These are phyloP conservation scores for Acanthacorydalis orientalis DNA, from an alignment of 2,888 invertebrate species.

Conservation along the genomic window DNA sequence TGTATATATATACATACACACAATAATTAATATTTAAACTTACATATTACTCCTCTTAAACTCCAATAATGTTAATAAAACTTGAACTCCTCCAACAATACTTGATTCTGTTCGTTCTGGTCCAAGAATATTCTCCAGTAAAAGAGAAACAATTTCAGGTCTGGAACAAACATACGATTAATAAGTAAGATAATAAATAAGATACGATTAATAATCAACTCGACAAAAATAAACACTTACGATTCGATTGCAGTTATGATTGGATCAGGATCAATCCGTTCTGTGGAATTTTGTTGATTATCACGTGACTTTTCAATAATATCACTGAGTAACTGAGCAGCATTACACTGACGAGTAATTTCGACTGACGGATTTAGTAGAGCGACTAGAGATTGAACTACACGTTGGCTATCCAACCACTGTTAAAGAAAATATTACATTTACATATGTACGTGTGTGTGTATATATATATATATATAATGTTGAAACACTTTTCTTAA, in stretches of 20 bases:
- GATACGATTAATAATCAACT: not conserved
- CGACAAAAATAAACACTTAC: slow-evolving; percentile 29
- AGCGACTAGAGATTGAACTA: slow-evolving; percentile 63
- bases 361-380: slow-evolving; percentile 47
- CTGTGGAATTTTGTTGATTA: slow-evolving; percentile 33
- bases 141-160: slow-evolving; percentile 42
- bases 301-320: slow-evolving; percentile 53
- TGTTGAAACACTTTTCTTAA: too few relatives aligned
- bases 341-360: slow-evolving; percentile 68
- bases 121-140: slow-evolving; percentile 60
- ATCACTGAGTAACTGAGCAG: slow-evolving; percentile 76
- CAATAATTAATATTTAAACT: slow-evolving; percentile 9
- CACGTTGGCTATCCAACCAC: slow-evolving; percentile 82
- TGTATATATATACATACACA: slow-evolving; percentile 7
- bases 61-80: slow-evolving; percentile 57
- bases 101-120: slow-evolving; percentile 48
- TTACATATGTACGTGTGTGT: too few relatives aligned
- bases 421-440: too few relatives aligned
- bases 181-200: not conserved
- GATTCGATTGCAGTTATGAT: slow-evolving; percentile 56
- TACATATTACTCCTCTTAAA: slow-evolving; percentile 30
- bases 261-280: slow-evolving; percentile 49
- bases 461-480: too few relatives aligned
- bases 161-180: slow-evolving; percentile 14
- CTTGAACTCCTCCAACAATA: slow-evolving; percentile 62